phyloP scores from a whole-genome alignment of 53 echinoderm and acorn worm species.

The Arbacia lixula region DNA sequence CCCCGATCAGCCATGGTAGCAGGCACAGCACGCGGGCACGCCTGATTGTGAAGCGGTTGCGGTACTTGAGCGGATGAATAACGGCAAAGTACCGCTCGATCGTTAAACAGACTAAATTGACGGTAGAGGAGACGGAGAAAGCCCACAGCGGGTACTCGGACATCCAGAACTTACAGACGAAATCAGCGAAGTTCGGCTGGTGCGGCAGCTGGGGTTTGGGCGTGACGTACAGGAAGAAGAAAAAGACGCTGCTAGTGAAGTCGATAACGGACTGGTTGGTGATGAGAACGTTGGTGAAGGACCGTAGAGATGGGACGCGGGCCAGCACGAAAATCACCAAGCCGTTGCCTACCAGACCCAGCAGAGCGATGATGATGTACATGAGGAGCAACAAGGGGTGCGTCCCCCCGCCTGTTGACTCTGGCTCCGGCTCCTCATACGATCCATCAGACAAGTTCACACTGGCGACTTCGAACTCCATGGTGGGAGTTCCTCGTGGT shows the following conservation, averaged over 20 bases:
- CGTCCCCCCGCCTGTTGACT: slow-evolving; percentile 7
- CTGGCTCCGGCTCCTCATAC: neutral
- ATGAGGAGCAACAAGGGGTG: slow-evolving; percentile 41
- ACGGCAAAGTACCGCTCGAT: slow-evolving; percentile 81
- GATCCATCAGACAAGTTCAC: neutral
- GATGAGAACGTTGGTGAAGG: slow-evolving; percentile 79
- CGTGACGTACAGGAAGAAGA: slow-evolving; percentile 66
- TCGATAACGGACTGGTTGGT: slow-evolving; percentile 84
- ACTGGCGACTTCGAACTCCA: no score
- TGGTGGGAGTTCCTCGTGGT: no score
- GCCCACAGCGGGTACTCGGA: slow-evolving; percentile 87
- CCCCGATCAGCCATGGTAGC: slow-evolving; percentile 72
- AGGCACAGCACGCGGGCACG: slow-evolving; percentile 70
- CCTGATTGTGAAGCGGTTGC: slow-evolving; percentile 68
- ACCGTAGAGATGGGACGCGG: slow-evolving; percentile 64
- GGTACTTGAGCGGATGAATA: slow-evolving; percentile 78
- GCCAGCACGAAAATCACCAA: slow-evolving; percentile 74
- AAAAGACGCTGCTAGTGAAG: slow-evolving; percentile 73
- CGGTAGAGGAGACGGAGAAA: slow-evolving; percentile 76
- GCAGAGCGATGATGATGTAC: slow-evolving; percentile 68
- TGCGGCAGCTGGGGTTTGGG: slow-evolving; percentile 60
- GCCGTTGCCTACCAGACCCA: slow-evolving; percentile 76
- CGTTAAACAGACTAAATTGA: slow-evolving; percentile 81
- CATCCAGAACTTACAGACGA: slow-evolving; percentile 78
- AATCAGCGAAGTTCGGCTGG: slow-evolving; percentile 25